Evolutionary conservation across 1,140 invertebrate genomes (phyloP), one percentile per base, ranked within the genome.

Genomic region (Babylonia areolata): DNA sequence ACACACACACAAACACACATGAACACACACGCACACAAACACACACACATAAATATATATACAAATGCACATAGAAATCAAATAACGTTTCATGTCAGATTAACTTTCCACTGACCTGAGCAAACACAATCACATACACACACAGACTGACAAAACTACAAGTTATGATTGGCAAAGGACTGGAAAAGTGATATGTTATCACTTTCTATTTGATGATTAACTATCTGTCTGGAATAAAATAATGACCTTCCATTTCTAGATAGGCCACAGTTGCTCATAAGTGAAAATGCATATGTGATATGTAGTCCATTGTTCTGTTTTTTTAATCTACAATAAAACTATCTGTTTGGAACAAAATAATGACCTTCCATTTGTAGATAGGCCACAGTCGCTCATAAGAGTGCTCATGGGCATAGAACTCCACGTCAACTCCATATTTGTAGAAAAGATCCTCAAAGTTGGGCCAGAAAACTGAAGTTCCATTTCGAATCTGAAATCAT

Each of bases 391-490:
- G 95, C 95, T 99, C 98, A 93, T 99, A 99, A 23, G 97, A 97
- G 95, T 99, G 98, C 94, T 99, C 98, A 94, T 99, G 99, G 0
- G 97, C 98, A 97, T 98, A 99, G n/a, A 99, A 95, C 92, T 96
- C 96, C 81, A 99, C 93, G 95, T 99, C 99, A 23, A 99, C 99
- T 77, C 97, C 97, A 93, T 98, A 96, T 78, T 97, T 95, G 91
- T 97, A 96, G 91, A 99, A 97, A 2, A 99, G 92, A 46, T 97
- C 95, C 95, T 99, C 99, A 79, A 99, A 93, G 37, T 91, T 90
- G 89, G 85, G 88, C 28, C 75, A 78, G 80, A 92, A 82, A 20
- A 85, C 64, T 35, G 91, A 88, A 37, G 91, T 87, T 28, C 92
- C 92, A 78, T 88, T 87, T 64, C 92, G 86, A 2, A 91, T 87